phyloP scores from a whole-genome alignment of 2,113 vertebrate species.

The Myrmophylax atrothorax region DNA sequence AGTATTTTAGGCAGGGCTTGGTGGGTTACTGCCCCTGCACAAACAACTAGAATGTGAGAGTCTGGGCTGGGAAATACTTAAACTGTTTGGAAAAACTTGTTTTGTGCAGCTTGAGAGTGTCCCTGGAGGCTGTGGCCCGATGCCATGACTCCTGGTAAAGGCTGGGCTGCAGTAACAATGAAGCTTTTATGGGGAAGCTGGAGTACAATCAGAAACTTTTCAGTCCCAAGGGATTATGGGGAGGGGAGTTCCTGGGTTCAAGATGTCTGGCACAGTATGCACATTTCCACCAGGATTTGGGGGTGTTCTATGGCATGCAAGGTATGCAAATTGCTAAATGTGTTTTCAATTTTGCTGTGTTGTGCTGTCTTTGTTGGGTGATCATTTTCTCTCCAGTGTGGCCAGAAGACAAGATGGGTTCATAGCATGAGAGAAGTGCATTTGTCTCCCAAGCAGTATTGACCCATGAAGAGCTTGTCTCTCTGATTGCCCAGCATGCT shows the following conservation, averaged over 20 bases:
- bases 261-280: constrained; percentile 67
- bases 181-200: constrained; percentile 69
- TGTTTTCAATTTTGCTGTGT: constrained; percentile 41
- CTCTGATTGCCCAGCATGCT: neutral
- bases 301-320: constrained; percentile 62
- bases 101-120: constrained; percentile 67
- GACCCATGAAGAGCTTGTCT: neutral
- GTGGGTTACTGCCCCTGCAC: constrained; percentile 67
- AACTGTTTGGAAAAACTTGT: constrained; percentile 69
- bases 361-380: constrained; percentile 21
- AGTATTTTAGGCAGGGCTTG: constrained; percentile 51
- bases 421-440: neutral
- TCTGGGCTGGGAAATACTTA: constrained; percentile 68
- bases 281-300: constrained; percentile 68
- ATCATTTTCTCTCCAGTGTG: neutral
- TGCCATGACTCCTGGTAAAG: constrained; percentile 66
- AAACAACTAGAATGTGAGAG: constrained; percentile 68
- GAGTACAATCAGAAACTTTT: constrained; percentile 61
- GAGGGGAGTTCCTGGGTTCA: constrained; percentile 71
- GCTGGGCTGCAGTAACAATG: constrained; percentile 70
- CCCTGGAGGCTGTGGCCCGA: constrained; percentile 66
- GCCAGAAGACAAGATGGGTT: constrained; percentile 23
- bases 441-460: neutral
- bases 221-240: constrained; percentile 60
- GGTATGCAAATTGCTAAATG: constrained; percentile 66